Conservation (phyloP, 2,113 vertebrate genomes). For the Ceyx cyanopectus region DNA sequence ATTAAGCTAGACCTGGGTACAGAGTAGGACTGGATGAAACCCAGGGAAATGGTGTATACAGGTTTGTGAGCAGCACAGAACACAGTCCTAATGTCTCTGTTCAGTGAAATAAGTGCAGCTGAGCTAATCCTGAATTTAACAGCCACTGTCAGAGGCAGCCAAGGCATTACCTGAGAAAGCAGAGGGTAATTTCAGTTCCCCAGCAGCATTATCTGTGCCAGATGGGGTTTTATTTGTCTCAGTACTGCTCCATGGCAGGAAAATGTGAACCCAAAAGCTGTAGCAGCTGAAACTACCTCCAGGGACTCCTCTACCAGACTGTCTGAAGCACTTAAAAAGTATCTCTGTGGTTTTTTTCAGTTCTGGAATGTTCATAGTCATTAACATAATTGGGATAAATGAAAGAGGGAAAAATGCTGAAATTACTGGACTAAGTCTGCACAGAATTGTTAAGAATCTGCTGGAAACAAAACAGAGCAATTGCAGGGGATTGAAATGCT, state of each 20-base stretch:
- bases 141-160: neutral
- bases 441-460: neutral
- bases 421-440: neutral
- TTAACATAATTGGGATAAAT: neutral
- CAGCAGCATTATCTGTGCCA: neutral
- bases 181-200: neutral
- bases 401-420: neutral
- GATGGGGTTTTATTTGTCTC: neutral
- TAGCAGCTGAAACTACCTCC: neutral
- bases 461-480: neutral
- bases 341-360: neutral
- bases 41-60: neutral
- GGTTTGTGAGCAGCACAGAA: neutral
- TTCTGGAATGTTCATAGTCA: neutral
- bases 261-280: neutral
- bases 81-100: neutral
- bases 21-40: neutral
- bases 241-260: neutral
- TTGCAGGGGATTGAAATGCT: neutral
- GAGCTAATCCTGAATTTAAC: neutral
- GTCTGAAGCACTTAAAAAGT: constrained; percentile 12
- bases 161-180: neutral
- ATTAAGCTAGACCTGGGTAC: neutral
- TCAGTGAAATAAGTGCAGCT: neutral
- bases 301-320: neutral